A percentile compares a stretch with the other conserved stretches of the same genome.
These are phyloP conservation scores for Aramus guarauna DNA, from an alignment of 2,113 vertebrate species.

Conservation along the genomic window DNA sequence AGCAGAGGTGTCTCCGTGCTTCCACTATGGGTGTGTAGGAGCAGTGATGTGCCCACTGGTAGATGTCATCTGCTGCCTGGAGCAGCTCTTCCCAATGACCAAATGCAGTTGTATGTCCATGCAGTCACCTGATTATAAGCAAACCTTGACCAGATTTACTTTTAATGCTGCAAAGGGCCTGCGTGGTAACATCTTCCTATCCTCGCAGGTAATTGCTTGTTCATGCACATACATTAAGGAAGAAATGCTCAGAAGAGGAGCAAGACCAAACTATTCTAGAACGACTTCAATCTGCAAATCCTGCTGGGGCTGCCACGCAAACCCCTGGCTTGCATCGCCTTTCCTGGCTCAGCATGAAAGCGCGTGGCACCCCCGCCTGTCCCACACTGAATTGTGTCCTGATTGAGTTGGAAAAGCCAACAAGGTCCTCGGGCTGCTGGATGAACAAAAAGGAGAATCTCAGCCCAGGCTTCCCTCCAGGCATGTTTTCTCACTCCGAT, in stretches of 20 bases:
- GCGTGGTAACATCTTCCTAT: not conserved
- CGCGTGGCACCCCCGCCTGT: not conserved
- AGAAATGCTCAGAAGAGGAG: not conserved
- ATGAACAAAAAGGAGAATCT: not conserved
- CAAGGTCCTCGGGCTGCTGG: not conserved
- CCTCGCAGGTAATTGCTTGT: not conserved
- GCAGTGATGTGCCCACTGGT: not conserved
- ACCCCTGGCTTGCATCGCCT: not conserved
- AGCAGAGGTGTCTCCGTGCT: not conserved
- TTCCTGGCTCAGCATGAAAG: not conserved
- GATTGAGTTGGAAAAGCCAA: not conserved
- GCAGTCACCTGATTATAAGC: not conserved
- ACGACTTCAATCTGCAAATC: not conserved
- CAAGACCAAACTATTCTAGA: not conserved
- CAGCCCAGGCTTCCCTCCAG: not conserved
- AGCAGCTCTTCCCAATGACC: not conserved
- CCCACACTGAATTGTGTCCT: not conserved
- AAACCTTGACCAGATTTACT: not conserved
- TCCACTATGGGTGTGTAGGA: not conserved
- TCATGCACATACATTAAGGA: not conserved
- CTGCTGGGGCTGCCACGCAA: not conserved
- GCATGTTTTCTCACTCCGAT: not conserved
- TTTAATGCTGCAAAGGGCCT: not conserved
- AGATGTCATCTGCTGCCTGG: not conserved
- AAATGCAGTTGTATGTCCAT: accelerated